These are phyloP conservation scores for Andrena trimmerana DNA, from an alignment of 2,888 invertebrate genomes.

Conservation along the genomic window DNA sequence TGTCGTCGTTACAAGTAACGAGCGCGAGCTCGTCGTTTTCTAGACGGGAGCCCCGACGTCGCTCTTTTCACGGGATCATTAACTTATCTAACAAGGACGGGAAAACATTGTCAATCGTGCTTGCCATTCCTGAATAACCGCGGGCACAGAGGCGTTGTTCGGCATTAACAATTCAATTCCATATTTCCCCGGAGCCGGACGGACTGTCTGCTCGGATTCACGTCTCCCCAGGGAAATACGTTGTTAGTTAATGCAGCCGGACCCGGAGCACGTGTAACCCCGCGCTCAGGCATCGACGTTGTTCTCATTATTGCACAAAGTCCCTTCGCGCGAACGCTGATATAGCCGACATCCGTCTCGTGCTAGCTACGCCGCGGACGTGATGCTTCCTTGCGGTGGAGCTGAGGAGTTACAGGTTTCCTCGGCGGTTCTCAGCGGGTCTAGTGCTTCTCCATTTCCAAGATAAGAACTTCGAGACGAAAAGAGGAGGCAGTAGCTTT, in stretches of 20 bases:
- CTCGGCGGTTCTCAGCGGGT: background rate
- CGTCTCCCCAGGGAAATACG: constrained; percentile 69
- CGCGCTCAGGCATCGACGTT: constrained; percentile 29
- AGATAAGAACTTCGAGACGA: too few species aligned
- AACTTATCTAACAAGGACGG: constrained; percentile 26
- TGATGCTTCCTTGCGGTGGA: background rate
- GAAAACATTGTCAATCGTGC: constrained; percentile 44
- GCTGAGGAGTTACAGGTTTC: background rate
- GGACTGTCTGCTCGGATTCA: constrained; percentile 35
- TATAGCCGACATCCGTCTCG: background rate
- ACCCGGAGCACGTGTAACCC: constrained; percentile 22
- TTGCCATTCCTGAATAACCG: constrained; percentile 76
- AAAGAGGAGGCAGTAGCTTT: too few species aligned
- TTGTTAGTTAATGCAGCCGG: constrained; percentile 57
- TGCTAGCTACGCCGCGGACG: background rate
- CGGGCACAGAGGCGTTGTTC: constrained; percentile 67
- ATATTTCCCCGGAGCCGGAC: constrained; percentile 71
- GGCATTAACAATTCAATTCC: constrained; percentile 79
- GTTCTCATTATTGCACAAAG: constrained; percentile 44
- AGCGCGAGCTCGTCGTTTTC: too few species aligned
- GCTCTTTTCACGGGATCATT: background rate
- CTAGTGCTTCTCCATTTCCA: background rate
- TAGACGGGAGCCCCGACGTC: background rate
- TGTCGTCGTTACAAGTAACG: too few species aligned
- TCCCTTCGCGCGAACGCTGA: constrained; percentile 13